A percentile compares a stretch with the other conserved stretches of the same genome.
phyloP scores from a whole-genome alignment of 2,888 invertebrate species.

The Germaria angustata region DNA sequence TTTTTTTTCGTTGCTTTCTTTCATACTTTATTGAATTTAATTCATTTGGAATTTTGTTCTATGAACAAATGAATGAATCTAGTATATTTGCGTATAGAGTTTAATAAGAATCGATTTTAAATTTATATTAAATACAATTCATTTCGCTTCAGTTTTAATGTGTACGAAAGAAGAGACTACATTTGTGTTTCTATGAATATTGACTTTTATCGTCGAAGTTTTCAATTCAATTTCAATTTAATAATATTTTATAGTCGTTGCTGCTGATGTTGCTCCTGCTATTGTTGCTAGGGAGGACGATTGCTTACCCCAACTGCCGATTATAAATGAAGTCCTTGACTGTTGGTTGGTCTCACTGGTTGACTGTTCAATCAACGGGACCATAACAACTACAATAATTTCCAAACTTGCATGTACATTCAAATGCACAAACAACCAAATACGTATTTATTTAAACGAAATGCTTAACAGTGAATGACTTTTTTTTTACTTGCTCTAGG shows the following conservation, averaged over 20 bases:
- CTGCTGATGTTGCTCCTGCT: conserved; percentile 5
- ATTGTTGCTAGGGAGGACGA: conserved; percentile 12
- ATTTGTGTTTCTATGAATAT: conserved; percentile 46
- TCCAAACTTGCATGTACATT: conserved; percentile 11
- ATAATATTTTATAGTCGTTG: conserved; percentile 59
- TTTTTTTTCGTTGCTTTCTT: background rate
- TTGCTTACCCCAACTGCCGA: conserved; percentile 4
- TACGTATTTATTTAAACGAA: conserved; percentile 43
- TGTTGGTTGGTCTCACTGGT: conserved; percentile 18
- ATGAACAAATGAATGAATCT: background rate
- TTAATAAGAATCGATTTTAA: conserved; percentile 61
- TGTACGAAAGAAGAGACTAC: background rate
- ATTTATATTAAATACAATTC: conserved; percentile 53
- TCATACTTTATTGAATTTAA: background rate
- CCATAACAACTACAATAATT: conserved; percentile 50
- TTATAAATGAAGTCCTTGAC: conserved; percentile 21
- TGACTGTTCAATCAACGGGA: conserved; percentile 61
- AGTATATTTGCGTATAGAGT: conserved; percentile 22
- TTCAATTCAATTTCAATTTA: conserved; percentile 66
- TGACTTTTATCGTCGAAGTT: conserved; percentile 64
- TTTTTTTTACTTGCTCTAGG: background rate
- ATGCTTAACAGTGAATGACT: conserved; percentile 32
- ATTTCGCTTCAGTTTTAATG: conserved; percentile 43
- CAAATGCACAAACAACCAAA: conserved; percentile 10
- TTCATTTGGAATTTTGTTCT: conserved; percentile 18